A percentile compares a stretch with the other conserved stretches of the same genome.
These are phyloP conservation scores for Vollenhovia emeryi DNA, from an alignment of 1,140 invertebrate species.

Conservation along the genomic window DNA sequence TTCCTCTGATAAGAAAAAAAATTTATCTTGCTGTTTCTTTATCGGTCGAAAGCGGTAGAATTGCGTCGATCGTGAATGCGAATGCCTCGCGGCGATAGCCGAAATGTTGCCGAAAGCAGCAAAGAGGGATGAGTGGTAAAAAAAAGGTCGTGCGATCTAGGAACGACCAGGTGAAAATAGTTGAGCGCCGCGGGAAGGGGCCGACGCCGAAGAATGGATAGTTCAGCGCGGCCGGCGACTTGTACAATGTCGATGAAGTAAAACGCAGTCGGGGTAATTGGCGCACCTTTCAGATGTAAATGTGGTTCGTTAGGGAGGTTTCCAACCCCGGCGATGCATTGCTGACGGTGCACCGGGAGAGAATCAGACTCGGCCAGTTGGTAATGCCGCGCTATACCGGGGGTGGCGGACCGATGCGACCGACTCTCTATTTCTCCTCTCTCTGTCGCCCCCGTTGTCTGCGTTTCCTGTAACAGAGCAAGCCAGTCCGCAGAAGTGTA, in stretches of 20 bases:
- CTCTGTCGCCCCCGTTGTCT: constrained; percentile 14
- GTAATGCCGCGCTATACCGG: constrained; percentile 52
- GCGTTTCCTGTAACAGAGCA: constrained; percentile 36
- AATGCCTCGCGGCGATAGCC: not conserved
- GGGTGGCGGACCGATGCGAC: constrained; percentile 36
- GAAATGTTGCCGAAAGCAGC: not conserved
- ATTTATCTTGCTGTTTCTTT: not conserved
- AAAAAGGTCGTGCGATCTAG: constrained; percentile 26
- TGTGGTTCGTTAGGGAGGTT: constrained; percentile 80
- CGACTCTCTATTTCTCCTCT: not conserved
- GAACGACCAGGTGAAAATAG: constrained; percentile 59
- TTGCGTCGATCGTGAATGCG: not conserved
- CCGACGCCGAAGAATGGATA: not conserved
- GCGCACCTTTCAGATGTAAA: constrained; percentile 82
- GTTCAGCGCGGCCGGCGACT: constrained; percentile 42
- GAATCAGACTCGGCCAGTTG: constrained; percentile 62
- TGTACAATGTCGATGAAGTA: constrained; percentile 76
- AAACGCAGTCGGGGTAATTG: constrained; percentile 79
- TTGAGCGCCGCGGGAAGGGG: constrained; percentile 50
- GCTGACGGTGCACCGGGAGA: constrained; percentile 61
- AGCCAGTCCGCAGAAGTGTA: not conserved
- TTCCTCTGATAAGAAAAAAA: not conserved
- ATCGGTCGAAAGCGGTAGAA: not conserved
- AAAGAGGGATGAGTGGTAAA: not conserved
- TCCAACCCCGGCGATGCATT: constrained; percentile 69